Base-by-base conservation (phyloP, 2,113 vertebrate species). In the Engystomops pustulosus region DNA sequence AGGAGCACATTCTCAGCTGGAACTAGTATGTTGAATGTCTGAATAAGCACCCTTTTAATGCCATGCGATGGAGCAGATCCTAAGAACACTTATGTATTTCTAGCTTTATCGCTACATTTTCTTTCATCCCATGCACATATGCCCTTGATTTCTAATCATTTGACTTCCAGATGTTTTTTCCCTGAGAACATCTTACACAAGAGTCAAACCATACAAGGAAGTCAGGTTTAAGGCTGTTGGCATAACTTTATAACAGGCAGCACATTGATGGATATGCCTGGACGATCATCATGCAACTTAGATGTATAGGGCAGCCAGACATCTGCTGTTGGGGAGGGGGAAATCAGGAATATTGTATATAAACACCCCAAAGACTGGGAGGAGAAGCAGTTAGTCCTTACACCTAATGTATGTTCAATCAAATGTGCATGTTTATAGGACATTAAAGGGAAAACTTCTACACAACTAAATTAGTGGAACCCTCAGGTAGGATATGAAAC, bases 1-100 rank as follows among this genome's bases (percentile, higher is more conserved):
- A 85, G 27, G 85, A 86, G 88, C 88, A 79, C 77, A 87, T 87
- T 87, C 86, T 70, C 68, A 70, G 34, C 36, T 70, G 68, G 68
- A n/a, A 23, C 20, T 4, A 23, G n/a, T 1, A 70, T 67, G 62
- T 67, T 8, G 14, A 1, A 70, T 70, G 41, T 41, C 53, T 27
- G 32, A 60, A 38, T 20, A 36, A 41, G 25, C 30, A 41, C 74
- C 4, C 34, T 23, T 30, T 41, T 60, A 34, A 41, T 41, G 44
- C 10, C 68, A 12, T 60, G 25, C 38, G 34, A 60, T 60, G 53
- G 17, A 6, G 2, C 20, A n/a, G 27, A 34, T 23, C 30, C 18
- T 23, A 8, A 5, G 51, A 3, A 41, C 32, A 34, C 14, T 11
- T 36, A 9, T n/a, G 27, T 38, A 55, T 38, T n/a, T n/a, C 17